Evolutionary conservation across 1,140 invertebrate genomes (phyloP).

Genomic region (Lethrus apterus): DNA sequence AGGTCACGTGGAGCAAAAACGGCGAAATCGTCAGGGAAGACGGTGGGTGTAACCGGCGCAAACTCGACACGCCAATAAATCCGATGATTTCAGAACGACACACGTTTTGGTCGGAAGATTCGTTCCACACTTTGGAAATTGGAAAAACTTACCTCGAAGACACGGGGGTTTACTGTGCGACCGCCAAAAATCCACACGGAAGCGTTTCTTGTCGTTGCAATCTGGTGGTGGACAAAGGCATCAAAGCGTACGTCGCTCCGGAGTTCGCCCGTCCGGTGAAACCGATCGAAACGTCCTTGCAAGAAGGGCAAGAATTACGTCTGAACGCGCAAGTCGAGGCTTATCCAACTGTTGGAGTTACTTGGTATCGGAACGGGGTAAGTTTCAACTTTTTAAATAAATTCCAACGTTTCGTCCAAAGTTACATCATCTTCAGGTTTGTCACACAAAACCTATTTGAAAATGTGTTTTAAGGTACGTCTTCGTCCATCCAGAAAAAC

Average conservation of each 20-base stretch:
- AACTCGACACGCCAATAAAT: too few species aligned
- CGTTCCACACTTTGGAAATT: slow-evolving; percentile 82
- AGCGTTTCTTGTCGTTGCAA: slow-evolving; percentile 73
- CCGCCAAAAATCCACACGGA: slow-evolving; percentile 74
- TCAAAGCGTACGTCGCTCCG: slow-evolving; percentile 69
- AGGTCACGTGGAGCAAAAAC: slow-evolving; percentile 74
- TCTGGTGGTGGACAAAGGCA: slow-evolving; percentile 78
- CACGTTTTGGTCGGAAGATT: slow-evolving; percentile 56
- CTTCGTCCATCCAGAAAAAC: slow-evolving; percentile 66
- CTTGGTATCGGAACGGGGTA: slow-evolving; percentile 66
- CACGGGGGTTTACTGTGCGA: slow-evolving; percentile 72
- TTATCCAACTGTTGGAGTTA: slow-evolving; percentile 71
- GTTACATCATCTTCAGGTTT: too few species aligned
- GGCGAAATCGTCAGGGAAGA: slow-evolving; percentile 49
- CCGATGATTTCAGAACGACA: slow-evolving; percentile 48
- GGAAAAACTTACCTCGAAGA: slow-evolving; percentile 66
- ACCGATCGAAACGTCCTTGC: slow-evolving; percentile 47
- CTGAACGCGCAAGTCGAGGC: slow-evolving; percentile 68
- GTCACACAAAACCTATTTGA: too few species aligned
- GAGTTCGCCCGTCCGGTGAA: slow-evolving; percentile 65
- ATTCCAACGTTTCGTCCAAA: too few species aligned
- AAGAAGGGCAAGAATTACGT: slow-evolving; percentile 57
- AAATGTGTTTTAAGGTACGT: slow-evolving; percentile 42
- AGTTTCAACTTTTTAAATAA: slow-evolving; percentile 14
- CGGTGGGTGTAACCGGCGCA: too few species aligned